Base-by-base conservation (phyloP, 1,140 invertebrate genomes). In the Branchinecta lynchi region DNA sequence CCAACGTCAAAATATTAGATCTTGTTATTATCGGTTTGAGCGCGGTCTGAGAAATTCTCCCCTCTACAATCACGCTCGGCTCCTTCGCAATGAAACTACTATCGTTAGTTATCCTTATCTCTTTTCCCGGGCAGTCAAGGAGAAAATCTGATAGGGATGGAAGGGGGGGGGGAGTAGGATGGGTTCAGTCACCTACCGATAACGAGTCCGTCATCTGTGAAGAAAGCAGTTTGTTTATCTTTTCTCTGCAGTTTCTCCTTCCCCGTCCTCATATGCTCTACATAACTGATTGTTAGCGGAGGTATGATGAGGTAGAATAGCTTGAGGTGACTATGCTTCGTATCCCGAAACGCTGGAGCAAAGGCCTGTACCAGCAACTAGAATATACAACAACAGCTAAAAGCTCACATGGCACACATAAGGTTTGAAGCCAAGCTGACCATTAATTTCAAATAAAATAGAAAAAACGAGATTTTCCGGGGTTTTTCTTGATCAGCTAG, bases 121-220 rank as follows among this genome's bases (percentile, higher is more conserved):
- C 32, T 5, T 3, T 3, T 32, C 5, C 32, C 32, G 32, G 5
- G 5, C 32, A 32, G 32, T 1, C 5, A 32, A 32, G 32, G 45
- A 44, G 74, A 67, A 21, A 68, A 17, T 43, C 44, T 21, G 6
- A 15, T 44, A 43, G 8, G 65, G 60, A 17, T n/a, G 45, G 12
- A 15, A 75, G 32, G 44, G 32, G 10, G 17, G 17, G 43, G 15
- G 68, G 21, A 43, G 51, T 15, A 60, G 17, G 51, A 60, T 15
- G 17, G 17, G 17, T 70, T 44, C 66, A 43, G 68, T 65, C 45
- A 70, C 74, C 79, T 77, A 86, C 95, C 96, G 84, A 99, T 92
- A 43, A 93, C 89, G 82, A 99, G 98, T 45, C 96, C 96, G 81
- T 99, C 96, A 80, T 99, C 95, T 7, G 92, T 95, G 78, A 99